A percentile compares a stretch with the other conserved stretches of the same genome.
These are phyloP conservation scores for Echiichthys vipera DNA, from an alignment of 2,797 vertebrate species.

Conservation along the genomic window DNA sequence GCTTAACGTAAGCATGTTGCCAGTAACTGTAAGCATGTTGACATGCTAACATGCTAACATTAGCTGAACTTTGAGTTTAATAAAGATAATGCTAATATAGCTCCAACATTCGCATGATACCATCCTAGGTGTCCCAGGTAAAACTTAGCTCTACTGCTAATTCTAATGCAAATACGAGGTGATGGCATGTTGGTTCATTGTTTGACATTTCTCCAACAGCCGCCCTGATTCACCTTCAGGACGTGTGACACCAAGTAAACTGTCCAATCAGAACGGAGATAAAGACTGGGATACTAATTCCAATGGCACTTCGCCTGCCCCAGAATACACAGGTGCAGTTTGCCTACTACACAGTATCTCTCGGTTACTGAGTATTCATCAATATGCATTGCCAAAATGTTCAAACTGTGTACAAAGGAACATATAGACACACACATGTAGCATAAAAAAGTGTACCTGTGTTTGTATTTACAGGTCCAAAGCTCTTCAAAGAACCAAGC, in stretches of 20 bases:
- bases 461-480: slow-evolving; percentile 83
- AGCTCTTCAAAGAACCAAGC: slow-evolving; percentile 94
- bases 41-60: background rate
- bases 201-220: slow-evolving; percentile 52
- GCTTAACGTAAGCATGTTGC: background rate
- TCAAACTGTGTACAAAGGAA: too few species aligned
- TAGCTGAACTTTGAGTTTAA: too few species aligned
- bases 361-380: background rate
- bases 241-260: slow-evolving; percentile 83
- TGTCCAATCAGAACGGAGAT: slow-evolving; percentile 83
- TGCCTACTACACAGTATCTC: background rate
- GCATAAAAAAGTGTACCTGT: background rate
- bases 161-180: background rate
- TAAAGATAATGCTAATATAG: too few species aligned
- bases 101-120: too few species aligned
- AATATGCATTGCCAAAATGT: background rate
- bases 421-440: background rate
- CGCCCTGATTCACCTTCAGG: slow-evolving; percentile 84
- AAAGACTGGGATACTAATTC: slow-evolving; percentile 89
- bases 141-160: background rate
- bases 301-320: slow-evolving; percentile 87
- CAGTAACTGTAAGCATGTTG: background rate
- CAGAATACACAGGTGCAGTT: slow-evolving; percentile 90
- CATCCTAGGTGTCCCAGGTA: background rate
- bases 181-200: background rate